These are phyloP conservation scores for Smithornis capensis DNA, from an alignment of 2,113 vertebrate genomes.

Conservation along the genomic window DNA sequence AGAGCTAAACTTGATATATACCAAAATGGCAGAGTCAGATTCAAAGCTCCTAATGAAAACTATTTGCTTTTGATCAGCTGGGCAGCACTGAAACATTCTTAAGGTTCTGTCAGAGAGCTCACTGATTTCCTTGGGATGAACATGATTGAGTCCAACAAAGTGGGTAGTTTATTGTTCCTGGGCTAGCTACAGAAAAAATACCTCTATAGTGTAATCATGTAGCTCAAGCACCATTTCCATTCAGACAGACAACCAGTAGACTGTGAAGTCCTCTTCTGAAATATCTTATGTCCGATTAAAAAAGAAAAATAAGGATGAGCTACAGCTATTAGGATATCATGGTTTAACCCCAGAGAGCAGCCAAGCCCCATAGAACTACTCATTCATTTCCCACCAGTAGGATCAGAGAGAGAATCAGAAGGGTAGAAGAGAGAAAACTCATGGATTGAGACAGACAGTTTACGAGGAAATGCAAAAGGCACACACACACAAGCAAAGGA, in stretches of 20 bases:
- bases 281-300: background rate
- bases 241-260: background rate
- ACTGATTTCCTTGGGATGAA: background rate
- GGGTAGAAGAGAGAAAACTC: background rate
- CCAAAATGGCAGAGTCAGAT: background rate
- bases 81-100: background rate
- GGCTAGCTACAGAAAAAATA: background rate
- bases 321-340: background rate
- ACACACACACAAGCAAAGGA: background rate
- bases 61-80: background rate
- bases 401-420: background rate
- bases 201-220: background rate
- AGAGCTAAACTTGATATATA: background rate
- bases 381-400: fast-evolving
- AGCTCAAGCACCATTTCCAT: background rate
- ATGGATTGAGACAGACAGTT: background rate
- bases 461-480: background rate
- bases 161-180: background rate
- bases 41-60: background rate
- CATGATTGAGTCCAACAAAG: background rate
- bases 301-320: background rate
- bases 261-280: background rate
- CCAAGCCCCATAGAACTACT: background rate
- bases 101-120: background rate
- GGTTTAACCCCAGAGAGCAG: background rate